Conservation (phyloP, 2,113 vertebrate genomes). For the Plectropomus leopardus region DNA sequence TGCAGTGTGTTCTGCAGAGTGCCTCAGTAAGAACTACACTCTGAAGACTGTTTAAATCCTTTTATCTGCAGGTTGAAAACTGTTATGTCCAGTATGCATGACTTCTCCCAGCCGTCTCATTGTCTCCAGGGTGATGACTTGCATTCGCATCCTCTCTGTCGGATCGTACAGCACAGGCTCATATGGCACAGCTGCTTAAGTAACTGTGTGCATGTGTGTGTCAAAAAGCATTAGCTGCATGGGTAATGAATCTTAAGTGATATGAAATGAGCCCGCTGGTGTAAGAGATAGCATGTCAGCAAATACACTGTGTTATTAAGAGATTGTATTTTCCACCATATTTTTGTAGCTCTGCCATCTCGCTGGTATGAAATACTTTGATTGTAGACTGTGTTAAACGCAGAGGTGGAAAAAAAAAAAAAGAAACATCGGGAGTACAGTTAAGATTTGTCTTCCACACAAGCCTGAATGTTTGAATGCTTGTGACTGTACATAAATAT, state of each 20-base stretch:
- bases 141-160: constrained; percentile 49
- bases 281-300: constrained; percentile 34
- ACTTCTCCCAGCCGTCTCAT: constrained; percentile 40
- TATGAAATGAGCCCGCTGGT: constrained; percentile 27
- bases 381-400: constrained; percentile 61
- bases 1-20: constrained; percentile 13
- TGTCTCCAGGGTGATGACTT: constrained; percentile 34
- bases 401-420: not conserved
- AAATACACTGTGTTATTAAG: constrained; percentile 44
- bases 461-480: constrained; percentile 65
- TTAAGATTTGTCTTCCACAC: constrained; percentile 52
- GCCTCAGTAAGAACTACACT: constrained; percentile 12
- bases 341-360: constrained; percentile 6
- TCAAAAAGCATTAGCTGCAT: constrained; percentile 47
- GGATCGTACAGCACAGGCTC: constrained; percentile 31
- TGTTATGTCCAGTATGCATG: constrained; percentile 57
- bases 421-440: constrained; percentile 23
- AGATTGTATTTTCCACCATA: constrained; percentile 66
- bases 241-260: constrained; percentile 22
- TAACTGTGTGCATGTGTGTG: constrained; percentile 12
- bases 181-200: constrained; percentile 26
- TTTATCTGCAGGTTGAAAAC: constrained; percentile 48
- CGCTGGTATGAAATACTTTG: constrained; percentile 46
- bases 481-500: constrained; percentile 70
- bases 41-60: constrained; percentile 29